Evolutionary conservation across 2,113 vertebrate genomes (phyloP), one percentile per base, ranked within the genome.

Genomic region (Mola mola): DNA sequence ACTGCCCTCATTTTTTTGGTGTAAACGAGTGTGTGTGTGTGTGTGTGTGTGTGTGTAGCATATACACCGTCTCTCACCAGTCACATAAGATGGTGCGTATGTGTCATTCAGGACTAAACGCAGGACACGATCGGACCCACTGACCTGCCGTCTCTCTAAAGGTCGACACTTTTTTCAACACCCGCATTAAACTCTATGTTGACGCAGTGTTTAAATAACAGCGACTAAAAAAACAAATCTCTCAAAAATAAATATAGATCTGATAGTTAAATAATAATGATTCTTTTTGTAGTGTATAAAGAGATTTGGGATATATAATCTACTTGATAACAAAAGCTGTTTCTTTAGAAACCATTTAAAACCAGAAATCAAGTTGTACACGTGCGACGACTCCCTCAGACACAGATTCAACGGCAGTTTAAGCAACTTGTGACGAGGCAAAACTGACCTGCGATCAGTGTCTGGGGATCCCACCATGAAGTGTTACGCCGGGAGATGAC

Each of bases 161-260:
- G 17, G 19, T 75, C 1, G 21, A 28, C 43, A 31, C 40, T 66
- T 43, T 58, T 55, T 56, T 59, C 42, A 36, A 46, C 34, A 83
- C 46, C 37, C 44, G 28, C 15, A 70, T 48, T 41, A 72, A 76
- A 55, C 43, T 82, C 55, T 57, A 21, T 53, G 36, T 33, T 12
- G 4, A 61, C 50, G 43, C 49, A 49, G 62, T 58, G 41, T 38
- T 72, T 67, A 78, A 86, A 85, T 55, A 70, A 81, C 37, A 75
- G 56, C 41, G 49, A 11, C 66, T 82, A 77, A 62, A 85, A 82
- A 84, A 79, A 81, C 66, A 19, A 33, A 58, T 41, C 26, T 83
- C 66, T 82, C 65, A 83, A 91, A 89, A 92, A 91, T 91, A 92
- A 91, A 90, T 89, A 89, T 49, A 42, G 66, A 72, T 84, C 55